Base-by-base conservation (phyloP, 2,888 invertebrate genomes). In the Aphrophora alni region DNA sequence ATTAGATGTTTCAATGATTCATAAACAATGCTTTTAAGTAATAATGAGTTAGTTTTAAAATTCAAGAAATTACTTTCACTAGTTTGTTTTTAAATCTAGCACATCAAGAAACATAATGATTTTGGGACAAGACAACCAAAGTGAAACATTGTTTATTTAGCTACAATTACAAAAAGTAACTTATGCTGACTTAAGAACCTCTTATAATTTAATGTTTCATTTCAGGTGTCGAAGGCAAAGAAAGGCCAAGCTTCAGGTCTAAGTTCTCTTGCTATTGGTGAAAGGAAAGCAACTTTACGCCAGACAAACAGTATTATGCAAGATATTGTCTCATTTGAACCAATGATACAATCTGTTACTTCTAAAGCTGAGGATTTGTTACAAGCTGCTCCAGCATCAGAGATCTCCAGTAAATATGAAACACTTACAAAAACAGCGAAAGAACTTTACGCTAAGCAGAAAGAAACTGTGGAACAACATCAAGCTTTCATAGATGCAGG, bases 271-370 rank as follows among this genome's bases (percentile, higher is more conserved):
- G 93, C 94, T 79, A 92, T 95, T 75, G 96, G 95, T 77, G 97
- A 97, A 88, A 91, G 96, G 79, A 97, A 96, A 89, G 97, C 97
- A 7, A 95, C 94, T 86, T 91, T 97, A 72, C 92, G 97, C 84
- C 95, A 96, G 89, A 97, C 97, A 80, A 96, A 97, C 89, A 97
- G 96, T 88, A 96, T 98, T 87, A 97, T 98, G 70, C 97, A 98
- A 89, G 98, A 98, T 89, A 98, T 98, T 87, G 96, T 97, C 84
- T 96, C 97, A 77, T 97, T 98, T 89, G 97, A 98, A 88, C 98
- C 98, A 76, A 97, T 98, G 96, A 97, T 98, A 86, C 97, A 97
- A 88, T 97, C 97, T 70, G 97, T 98, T 68, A 94, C 96, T 79
- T 95, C 95, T 77, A 98, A 98, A 90, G 98, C 97, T 83, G 96